A percentile compares a stretch with the other conserved stretches of the same genome.
phyloP scores from a whole-genome alignment of 2,888 invertebrate species.

The Lepidochitona cinerea region DNA sequence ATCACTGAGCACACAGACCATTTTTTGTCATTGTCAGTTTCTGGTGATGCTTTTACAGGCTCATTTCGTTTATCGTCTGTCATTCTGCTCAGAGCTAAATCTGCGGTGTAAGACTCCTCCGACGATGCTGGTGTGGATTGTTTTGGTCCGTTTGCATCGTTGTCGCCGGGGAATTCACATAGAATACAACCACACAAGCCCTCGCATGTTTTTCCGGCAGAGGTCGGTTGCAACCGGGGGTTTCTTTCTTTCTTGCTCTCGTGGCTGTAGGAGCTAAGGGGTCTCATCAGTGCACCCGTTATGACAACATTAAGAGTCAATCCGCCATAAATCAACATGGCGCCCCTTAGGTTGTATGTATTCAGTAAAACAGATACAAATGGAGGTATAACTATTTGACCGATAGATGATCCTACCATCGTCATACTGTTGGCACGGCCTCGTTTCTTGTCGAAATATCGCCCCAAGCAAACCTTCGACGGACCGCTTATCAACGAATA shows the following conservation, averaged over 20 bases:
- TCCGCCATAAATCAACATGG: neutral
- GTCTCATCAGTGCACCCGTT: slow-evolving; percentile 1
- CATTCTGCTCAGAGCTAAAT: neutral
- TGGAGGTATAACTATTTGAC: neutral
- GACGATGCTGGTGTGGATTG: neutral
- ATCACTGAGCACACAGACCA: neutral
- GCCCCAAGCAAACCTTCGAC: neutral
- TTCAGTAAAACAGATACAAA: neutral
- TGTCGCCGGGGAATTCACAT: neutral
- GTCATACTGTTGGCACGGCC: neutral
- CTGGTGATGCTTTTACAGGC: neutral
- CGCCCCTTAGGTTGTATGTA: neutral
- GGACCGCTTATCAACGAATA: neutral
- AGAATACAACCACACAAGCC: no score
- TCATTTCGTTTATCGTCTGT: neutral
- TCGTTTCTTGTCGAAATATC: neutral
- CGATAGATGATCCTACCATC: neutral
- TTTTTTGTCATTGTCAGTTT: neutral
- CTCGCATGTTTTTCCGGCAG: neutral
- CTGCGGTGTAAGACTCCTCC: neutral
- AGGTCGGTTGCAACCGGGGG: neutral
- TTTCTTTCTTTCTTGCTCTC: neutral
- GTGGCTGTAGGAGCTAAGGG: neutral
- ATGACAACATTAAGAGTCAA: neutral
- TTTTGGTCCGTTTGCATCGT: neutral